These are phyloP conservation scores for Pheucticus melanocephalus DNA, from an alignment of 2,113 vertebrate genomes.

Conservation along the genomic window DNA sequence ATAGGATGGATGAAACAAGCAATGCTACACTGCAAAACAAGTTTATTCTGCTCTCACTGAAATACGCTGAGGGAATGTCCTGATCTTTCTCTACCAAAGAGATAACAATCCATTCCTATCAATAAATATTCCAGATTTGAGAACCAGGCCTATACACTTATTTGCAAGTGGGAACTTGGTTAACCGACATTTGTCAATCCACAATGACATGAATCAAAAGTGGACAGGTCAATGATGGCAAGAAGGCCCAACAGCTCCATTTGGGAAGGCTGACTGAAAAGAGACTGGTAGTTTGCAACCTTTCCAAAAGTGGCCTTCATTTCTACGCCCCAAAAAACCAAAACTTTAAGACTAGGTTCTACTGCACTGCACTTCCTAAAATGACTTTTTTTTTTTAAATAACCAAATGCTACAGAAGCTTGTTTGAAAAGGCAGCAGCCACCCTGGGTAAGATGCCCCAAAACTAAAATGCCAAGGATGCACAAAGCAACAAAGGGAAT, in stretches of 20 bases:
- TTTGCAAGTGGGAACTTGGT: background rate
- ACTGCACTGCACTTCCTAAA: background rate
- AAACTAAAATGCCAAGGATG: background rate
- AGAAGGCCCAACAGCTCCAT: background rate
- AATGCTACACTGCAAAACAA: background rate
- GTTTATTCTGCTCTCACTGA: background rate
- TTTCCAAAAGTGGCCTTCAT: background rate
- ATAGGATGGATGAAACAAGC: background rate
- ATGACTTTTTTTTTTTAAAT: background rate
- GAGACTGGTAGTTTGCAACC: background rate
- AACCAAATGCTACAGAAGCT: background rate
- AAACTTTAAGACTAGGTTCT: background rate
- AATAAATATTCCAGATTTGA: background rate
- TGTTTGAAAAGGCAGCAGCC: background rate
- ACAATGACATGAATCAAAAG: background rate
- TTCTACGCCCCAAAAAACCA: background rate
- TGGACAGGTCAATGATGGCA: background rate
- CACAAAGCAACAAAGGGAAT: rapidly evolving
- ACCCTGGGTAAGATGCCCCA: background rate
- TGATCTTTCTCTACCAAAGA: background rate
- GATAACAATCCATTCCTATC: background rate
- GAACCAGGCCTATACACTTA: background rate
- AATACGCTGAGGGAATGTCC: background rate
- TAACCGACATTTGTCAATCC: background rate
- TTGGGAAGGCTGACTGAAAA: background rate